phyloP scores from a whole-genome alignment of 2,113 vertebrate genomes.

The Speoplatyrhinus poulsoni region DNA sequence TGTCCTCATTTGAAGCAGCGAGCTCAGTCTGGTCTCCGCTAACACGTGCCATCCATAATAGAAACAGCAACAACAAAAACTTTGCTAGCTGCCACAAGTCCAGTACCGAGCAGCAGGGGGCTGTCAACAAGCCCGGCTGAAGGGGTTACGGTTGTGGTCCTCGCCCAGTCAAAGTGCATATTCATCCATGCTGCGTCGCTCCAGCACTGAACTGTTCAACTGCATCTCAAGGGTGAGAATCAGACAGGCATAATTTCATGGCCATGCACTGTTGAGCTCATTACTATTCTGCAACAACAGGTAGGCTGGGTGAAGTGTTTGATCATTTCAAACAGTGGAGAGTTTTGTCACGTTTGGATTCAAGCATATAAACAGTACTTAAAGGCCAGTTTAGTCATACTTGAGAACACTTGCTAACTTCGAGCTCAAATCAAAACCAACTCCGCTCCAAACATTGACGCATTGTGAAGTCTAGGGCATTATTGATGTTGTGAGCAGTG shows the following conservation, averaged over 20 bases:
- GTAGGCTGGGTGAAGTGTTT: conserved; percentile 8
- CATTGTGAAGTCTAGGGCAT: too few relatives aligned
- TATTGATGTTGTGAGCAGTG: too few relatives aligned
- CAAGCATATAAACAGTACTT: background rate
- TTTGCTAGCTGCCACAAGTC: conserved; percentile 59
- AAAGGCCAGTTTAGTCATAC: too few relatives aligned
- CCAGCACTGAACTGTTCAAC: conserved; percentile 65
- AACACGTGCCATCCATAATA: conserved; percentile 41
- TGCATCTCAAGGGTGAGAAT: conserved; percentile 67
- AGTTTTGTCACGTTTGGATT: conserved; percentile 11
- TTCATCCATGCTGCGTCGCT: conserved; percentile 56
- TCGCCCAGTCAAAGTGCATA: conserved; percentile 64
- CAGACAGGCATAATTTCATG: conserved; percentile 65
- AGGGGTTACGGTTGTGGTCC: conserved; percentile 50
- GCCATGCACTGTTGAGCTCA: conserved; percentile 59
- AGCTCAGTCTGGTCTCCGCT: conserved; percentile 36
- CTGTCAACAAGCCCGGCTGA: conserved; percentile 52
- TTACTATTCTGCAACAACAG: conserved; percentile 56
- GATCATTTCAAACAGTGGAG: conserved; percentile 24
- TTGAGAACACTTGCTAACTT: too few relatives aligned
- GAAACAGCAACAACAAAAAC: conserved; percentile 33
- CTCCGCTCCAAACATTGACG: too few relatives aligned
- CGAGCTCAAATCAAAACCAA: too few relatives aligned
- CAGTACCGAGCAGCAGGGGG: conserved; percentile 65
- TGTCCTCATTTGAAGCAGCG: conserved; percentile 17